These are phyloP conservation scores for Drosophila ficusphila DNA, from an alignment of 1,140 invertebrate species.

Conservation along the genomic window DNA sequence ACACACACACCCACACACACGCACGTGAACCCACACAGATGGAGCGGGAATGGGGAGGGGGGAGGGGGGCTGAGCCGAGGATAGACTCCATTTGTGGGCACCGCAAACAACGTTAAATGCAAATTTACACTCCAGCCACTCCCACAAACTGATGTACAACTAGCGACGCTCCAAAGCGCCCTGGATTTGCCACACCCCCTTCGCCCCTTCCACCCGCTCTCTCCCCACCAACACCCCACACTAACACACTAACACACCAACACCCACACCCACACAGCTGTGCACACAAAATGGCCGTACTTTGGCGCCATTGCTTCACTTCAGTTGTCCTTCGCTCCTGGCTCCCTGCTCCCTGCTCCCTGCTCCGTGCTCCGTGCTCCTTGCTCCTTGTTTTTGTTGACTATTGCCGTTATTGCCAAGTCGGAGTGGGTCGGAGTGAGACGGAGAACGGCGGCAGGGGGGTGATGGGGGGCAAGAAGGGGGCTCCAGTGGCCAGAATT, in stretches of 20 bases:
- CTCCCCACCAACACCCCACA: background rate
- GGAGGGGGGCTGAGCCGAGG: conserved; percentile 12
- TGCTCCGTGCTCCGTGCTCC: conserved; percentile 11
- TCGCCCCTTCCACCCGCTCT: background rate
- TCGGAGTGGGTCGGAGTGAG: conserved; percentile 7
- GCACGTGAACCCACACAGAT: background rate
- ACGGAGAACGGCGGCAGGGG: background rate
- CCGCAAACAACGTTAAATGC: conserved; percentile 82
- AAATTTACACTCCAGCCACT: conserved; percentile 61
- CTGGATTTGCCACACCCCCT: background rate
- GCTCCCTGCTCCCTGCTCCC: too few species aligned
- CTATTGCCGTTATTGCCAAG: conserved; percentile 74
- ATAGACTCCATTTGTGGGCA: conserved; percentile 66
- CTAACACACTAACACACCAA: too few species aligned
- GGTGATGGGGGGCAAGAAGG: too few species aligned
- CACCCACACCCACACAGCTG: conserved; percentile 15
- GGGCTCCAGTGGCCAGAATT: conserved; percentile 55
- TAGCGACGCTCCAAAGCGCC: background rate
- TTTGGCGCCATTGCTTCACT: conserved; percentile 75
- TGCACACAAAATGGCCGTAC: conserved; percentile 77
- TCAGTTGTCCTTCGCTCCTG: conserved; percentile 27
- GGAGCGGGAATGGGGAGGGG: background rate
- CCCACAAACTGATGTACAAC: conserved; percentile 4
- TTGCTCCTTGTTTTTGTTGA: conserved; percentile 51
- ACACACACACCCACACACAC: conserved; percentile 22